A percentile compares a stretch with the other conserved stretches of the same genome.
These are phyloP conservation scores for Athene noctua DNA, from an alignment of 2,113 vertebrate species.

Conservation along the genomic window DNA sequence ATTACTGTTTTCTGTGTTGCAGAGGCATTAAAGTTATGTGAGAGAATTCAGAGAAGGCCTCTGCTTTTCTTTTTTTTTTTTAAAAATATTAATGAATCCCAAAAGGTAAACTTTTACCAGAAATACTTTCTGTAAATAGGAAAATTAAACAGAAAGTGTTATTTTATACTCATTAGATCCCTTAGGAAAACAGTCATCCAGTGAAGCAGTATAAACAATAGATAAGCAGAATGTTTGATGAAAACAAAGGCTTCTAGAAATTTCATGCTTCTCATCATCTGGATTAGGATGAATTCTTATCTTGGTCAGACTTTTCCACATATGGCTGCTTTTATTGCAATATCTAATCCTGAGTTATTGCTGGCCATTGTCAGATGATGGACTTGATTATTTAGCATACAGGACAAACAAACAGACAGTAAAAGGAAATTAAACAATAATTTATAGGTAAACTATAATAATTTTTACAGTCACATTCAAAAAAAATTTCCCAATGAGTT, in stretches of 20 bases:
- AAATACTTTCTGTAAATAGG: background rate
- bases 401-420: background rate
- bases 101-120: background rate
- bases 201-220: background rate
- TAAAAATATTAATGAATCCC: background rate
- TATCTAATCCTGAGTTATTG: background rate
- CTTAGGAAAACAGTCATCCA: background rate
- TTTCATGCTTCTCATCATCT: background rate
- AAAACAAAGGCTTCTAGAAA: background rate
- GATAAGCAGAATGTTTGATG: background rate
- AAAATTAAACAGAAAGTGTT: background rate
- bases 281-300: background rate
- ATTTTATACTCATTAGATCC: background rate
- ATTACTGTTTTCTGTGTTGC: background rate
- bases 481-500: background rate
- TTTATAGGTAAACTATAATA: background rate
- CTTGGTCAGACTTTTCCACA: background rate
- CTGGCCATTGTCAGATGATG: accelerated
- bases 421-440: background rate
- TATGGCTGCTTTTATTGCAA: background rate
- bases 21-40: background rate
- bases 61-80: background rate
- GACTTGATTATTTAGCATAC: background rate
- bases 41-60: background rate
- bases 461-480: background rate